Conservation (phyloP, 2,113 vertebrate genomes). For the Caranx ignobilis region DNA sequence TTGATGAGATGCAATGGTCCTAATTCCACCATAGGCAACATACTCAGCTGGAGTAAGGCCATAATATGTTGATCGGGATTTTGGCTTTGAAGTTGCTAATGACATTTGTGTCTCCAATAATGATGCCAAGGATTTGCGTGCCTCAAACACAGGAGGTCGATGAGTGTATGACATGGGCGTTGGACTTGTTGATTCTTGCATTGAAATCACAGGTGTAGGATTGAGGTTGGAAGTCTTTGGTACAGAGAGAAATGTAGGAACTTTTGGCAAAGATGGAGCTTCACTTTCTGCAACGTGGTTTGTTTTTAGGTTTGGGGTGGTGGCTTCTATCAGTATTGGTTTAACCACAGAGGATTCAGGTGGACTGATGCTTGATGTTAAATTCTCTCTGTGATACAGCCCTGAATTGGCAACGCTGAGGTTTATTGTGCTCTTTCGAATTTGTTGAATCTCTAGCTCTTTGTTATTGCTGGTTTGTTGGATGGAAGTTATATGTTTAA, state of each 20-base stretch:
- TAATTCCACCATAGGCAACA: conserved; percentile 80
- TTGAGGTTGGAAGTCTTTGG: conserved; percentile 44
- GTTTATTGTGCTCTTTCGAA: conserved; percentile 30
- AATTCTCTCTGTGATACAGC: conserved; percentile 41
- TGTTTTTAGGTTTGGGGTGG: conserved; percentile 34
- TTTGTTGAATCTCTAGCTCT: conserved; percentile 50
- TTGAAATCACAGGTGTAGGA: conserved; percentile 21
- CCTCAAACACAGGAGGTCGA: conserved; percentile 64
- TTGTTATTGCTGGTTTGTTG: conserved; percentile 37
- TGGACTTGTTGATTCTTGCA: conserved; percentile 43
- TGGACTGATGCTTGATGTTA: conserved; percentile 21
- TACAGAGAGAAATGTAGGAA: conserved; percentile 62
- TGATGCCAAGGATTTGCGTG: conserved; percentile 76
- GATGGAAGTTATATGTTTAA: conserved; percentile 26
- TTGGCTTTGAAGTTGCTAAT: conserved; percentile 67
- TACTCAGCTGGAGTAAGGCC: conserved; percentile 82
- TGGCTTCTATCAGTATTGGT: conserved; percentile 37
- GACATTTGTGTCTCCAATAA: conserved; percentile 72
- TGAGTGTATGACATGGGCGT: conserved; percentile 19
- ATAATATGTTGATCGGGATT: conserved; percentile 80
- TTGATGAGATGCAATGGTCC: conserved; percentile 45
- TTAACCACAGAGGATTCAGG: conserved; percentile 38
- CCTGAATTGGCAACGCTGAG: conserved; percentile 32
- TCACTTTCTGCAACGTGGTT: conserved; percentile 46
- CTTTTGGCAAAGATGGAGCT: conserved; percentile 58